Conservation (phyloP, 2,113 vertebrate genomes). For the Colinus virginianus region DNA sequence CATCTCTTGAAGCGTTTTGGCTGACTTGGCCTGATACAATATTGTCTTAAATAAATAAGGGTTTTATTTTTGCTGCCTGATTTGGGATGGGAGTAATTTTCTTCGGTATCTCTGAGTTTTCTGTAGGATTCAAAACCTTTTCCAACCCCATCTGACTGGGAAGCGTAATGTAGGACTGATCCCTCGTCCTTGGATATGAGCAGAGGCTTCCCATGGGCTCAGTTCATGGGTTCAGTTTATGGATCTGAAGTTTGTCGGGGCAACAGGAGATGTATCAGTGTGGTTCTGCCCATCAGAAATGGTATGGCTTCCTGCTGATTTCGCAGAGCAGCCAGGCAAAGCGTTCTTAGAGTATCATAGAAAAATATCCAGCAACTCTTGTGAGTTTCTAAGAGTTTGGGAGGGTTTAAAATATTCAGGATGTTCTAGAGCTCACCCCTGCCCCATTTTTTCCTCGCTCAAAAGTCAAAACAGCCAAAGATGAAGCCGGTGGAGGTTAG, state of each 20-base stretch:
- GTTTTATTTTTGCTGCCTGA: neutral
- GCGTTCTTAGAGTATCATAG: fast-evolving
- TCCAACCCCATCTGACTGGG: neutral
- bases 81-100: neutral
- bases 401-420: neutral
- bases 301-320: neutral
- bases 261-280: neutral
- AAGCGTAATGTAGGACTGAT: neutral
- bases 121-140: neutral
- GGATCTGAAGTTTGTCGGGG: neutral
- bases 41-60: neutral
- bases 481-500: conserved; percentile 32
- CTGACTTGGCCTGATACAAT: neutral
- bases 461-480: conserved; percentile 29
- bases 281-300: neutral
- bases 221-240: neutral
- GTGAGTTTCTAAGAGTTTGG: neutral
- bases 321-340: neutral
- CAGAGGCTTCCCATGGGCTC: neutral
- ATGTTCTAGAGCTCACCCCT: neutral
- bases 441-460: neutral
- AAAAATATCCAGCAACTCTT: fast-evolving
- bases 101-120: neutral
- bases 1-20: neutral
- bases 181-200: neutral